Conservation (phyloP, 92 coral and sea anemone genomes). For the Phenganax subtilis region DNA sequence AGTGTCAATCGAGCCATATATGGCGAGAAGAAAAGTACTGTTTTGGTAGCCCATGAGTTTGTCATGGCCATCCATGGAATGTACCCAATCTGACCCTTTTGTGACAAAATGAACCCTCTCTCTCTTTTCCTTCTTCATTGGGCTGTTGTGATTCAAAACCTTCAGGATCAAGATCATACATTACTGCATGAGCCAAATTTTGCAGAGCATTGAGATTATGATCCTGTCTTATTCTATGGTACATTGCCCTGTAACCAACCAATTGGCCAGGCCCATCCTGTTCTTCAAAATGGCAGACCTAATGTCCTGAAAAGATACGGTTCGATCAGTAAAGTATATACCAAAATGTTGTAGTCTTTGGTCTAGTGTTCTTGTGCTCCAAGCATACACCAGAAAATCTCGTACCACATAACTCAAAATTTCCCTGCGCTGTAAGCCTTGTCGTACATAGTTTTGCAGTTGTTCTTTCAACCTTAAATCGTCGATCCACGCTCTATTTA, state of each 20-base stretch:
- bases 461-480: not conserved
- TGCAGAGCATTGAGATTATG: constrained; percentile 30
- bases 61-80: constrained; percentile 14
- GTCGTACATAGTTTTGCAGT: constrained; percentile 11
- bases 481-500: constrained; percentile 4
- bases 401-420: constrained; percentile 6
- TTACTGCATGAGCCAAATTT: not conserved
- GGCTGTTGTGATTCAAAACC: constrained; percentile 4
- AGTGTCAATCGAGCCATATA: constrained; percentile 29
- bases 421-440: constrained; percentile 14
- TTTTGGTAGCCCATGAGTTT: constrained; percentile 18
- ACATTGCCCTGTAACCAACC: constrained; percentile 20
- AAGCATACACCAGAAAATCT: constrained; percentile 4
- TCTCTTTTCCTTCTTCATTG: not conserved
- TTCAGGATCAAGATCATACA: not conserved
- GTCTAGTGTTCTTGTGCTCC: constrained; percentile 11
- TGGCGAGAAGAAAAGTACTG: constrained; percentile 15
- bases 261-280: constrained; percentile 15
- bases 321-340: constrained; percentile 4
- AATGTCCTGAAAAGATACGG: constrained; percentile 9
- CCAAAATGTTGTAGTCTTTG: constrained; percentile 28
- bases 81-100: constrained; percentile 32
- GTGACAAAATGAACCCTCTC: not conserved
- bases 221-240: constrained; percentile 24
- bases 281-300: constrained; percentile 16